Conservation (phyloP, 2,113 vertebrate genomes). For the Ranitomeya variabilis region DNA sequence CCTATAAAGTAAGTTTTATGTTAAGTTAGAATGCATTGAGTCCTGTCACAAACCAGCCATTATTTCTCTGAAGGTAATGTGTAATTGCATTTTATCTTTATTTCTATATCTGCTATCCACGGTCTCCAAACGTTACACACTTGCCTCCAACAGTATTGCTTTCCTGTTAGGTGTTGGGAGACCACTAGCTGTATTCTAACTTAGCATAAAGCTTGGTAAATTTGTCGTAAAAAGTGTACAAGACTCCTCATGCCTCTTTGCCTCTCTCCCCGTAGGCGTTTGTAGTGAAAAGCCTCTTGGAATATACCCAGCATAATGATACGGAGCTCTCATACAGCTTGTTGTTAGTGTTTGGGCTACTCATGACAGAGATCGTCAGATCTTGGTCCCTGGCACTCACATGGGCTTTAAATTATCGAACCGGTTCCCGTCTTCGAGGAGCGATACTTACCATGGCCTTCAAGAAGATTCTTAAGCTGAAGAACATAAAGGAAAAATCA, state of each 20-base stretch:
- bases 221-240: slow-evolving; percentile 57
- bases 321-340: slow-evolving; percentile 85
- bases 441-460: slow-evolving; percentile 89
- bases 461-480: slow-evolving; percentile 88
- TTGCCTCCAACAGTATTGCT: slow-evolving; percentile 4
- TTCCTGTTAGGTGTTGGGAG: slow-evolving; percentile 34
- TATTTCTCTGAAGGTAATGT: slow-evolving; percentile 65
- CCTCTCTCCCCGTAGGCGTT: slow-evolving; percentile 89
- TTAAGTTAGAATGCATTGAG: slow-evolving; percentile 77
- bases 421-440: slow-evolving; percentile 84
- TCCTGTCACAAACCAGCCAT: slow-evolving; percentile 63
- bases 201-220: slow-evolving; percentile 75
- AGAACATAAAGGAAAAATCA: slow-evolving; percentile 87
- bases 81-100: slow-evolving; percentile 35
- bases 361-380: slow-evolving; percentile 84
- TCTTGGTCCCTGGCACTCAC: slow-evolving; percentile 92
- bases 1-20: slow-evolving; percentile 67
- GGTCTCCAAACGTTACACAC: slow-evolving; percentile 40
- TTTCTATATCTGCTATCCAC: neutral
- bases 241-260: slow-evolving; percentile 70
- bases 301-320: slow-evolving; percentile 83
- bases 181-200: slow-evolving; percentile 76
- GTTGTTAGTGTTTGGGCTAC: slow-evolving; percentile 86
- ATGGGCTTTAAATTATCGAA: slow-evolving; percentile 93
- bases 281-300: slow-evolving; percentile 88